A percentile compares a stretch with the other conserved stretches of the same genome.
Conservation (phyloP, 2,797 vertebrate genomes). For the Onychomys leucogaster region DNA sequence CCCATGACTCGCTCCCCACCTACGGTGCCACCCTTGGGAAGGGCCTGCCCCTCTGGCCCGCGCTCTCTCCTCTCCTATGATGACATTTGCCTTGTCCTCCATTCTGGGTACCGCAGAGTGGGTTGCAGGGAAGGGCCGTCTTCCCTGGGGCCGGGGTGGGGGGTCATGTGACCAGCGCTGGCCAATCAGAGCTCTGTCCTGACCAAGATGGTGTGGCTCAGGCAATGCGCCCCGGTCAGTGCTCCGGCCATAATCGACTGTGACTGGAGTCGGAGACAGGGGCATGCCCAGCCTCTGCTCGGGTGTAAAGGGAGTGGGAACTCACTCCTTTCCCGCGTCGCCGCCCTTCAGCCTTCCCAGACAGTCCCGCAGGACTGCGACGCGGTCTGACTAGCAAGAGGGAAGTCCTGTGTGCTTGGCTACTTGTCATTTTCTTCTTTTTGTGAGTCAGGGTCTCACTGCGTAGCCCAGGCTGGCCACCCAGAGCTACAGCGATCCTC, state of each 20-base stretch:
- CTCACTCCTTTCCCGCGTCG: neutral
- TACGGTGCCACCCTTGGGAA: neutral
- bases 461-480: neutral
- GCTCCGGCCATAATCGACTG: neutral
- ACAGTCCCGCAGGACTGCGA: neutral
- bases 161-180: too few species aligned
- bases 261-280: neutral
- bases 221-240: neutral
- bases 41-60: neutral
- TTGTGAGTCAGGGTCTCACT: neutral
- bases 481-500: neutral
- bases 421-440: neutral
- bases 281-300: neutral
- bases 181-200: neutral
- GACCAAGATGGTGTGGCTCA: neutral
- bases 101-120: neutral
- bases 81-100: neutral
- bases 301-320: neutral
- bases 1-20: too few species aligned
- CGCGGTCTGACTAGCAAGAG: neutral
- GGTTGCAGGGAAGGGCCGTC: neutral
- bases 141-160: too few species aligned
- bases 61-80: neutral
- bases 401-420: too few species aligned
- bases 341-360: neutral